Evolutionary conservation across 1,140 invertebrate species (phyloP).

Genomic region (Meloidogyne exigua): DNA sequence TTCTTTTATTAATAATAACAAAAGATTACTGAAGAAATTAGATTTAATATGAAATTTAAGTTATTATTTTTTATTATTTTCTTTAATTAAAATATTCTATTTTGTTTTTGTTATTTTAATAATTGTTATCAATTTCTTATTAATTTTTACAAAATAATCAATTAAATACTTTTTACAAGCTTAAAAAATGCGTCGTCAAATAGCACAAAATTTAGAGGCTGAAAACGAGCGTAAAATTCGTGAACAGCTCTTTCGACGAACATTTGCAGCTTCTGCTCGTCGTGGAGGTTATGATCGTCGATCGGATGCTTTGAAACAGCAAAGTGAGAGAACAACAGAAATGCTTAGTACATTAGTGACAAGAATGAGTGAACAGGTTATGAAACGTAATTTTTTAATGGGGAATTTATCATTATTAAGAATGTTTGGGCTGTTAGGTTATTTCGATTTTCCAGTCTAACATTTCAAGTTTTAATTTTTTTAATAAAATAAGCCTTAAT

Average conservation of each 20-base stretch:
- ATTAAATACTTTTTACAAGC: not conserved
- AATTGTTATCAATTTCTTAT: not conserved
- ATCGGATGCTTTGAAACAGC: slow-evolving; percentile 10
- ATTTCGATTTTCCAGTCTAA: no score
- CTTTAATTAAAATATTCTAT: not conserved
- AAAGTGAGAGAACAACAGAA: slow-evolving; percentile 34
- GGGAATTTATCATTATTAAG: no score
- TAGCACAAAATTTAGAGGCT: not conserved
- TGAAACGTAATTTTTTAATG: no score
- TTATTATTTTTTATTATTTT: not conserved
- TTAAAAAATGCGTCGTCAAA: slow-evolving; percentile 4
- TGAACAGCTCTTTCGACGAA: slow-evolving; percentile 25
- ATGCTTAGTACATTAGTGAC: slow-evolving; percentile 30
- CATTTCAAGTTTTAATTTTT: no score
- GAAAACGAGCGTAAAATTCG: slow-evolving; percentile 26
- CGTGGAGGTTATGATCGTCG: slow-evolving; percentile 22
- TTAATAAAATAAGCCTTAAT: not conserved
- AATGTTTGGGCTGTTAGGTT: no score
- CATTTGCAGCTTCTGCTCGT: slow-evolving; percentile 20
- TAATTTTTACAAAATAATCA: not conserved
- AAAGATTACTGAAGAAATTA: slow-evolving; percentile 12
- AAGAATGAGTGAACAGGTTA: slow-evolving; percentile 35
- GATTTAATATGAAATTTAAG: not conserved
- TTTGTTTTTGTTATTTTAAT: not conserved
- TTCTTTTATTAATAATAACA: not conserved